phyloP scores from a whole-genome alignment of 2,797 vertebrate genomes.

The Sebastes steindachneri region DNA sequence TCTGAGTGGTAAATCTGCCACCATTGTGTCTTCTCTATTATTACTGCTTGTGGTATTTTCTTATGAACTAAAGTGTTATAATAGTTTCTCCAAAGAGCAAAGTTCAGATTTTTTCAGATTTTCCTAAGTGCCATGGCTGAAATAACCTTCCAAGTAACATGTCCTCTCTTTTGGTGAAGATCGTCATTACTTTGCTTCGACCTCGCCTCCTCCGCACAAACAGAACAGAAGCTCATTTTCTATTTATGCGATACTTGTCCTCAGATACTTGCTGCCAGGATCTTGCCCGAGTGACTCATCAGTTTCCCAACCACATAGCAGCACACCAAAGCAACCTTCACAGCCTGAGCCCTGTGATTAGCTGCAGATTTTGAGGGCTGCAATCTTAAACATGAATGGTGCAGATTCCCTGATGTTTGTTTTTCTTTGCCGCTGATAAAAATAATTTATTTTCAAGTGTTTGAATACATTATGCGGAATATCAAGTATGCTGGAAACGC shows the following conservation, averaged over 20 bases:
- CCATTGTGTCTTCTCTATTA: not conserved
- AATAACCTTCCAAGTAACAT: conserved; percentile 26
- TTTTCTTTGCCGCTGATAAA: conserved; percentile 37
- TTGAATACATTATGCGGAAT: conserved; percentile 47
- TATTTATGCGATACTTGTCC: conserved; percentile 47
- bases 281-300: conserved; percentile 60
- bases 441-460: conserved; percentile 45
- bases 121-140: conserved; percentile 4
- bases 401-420: conserved; percentile 54
- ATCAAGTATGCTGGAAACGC: conserved; percentile 43
- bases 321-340: conserved; percentile 33
- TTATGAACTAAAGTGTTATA: conserved; percentile 1
- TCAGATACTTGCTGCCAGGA: conserved; percentile 29
- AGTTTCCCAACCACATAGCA: conserved; percentile 25
- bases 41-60: conserved; percentile 13
- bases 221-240: conserved; percentile 40
- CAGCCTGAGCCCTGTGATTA: conserved; percentile 56
- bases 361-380: conserved; percentile 38
- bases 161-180: conserved; percentile 38
- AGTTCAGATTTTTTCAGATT: conserved; percentile 16
- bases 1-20: not conserved
- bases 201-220: conserved; percentile 22
- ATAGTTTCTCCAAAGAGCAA: conserved; percentile 34
- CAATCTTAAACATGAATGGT: conserved; percentile 39
- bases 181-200: conserved; percentile 35